A percentile compares a stretch with the other conserved stretches of the same genome.
Conservation (phyloP, 2,797 vertebrate genomes). For the Xerus rutilus region DNA sequence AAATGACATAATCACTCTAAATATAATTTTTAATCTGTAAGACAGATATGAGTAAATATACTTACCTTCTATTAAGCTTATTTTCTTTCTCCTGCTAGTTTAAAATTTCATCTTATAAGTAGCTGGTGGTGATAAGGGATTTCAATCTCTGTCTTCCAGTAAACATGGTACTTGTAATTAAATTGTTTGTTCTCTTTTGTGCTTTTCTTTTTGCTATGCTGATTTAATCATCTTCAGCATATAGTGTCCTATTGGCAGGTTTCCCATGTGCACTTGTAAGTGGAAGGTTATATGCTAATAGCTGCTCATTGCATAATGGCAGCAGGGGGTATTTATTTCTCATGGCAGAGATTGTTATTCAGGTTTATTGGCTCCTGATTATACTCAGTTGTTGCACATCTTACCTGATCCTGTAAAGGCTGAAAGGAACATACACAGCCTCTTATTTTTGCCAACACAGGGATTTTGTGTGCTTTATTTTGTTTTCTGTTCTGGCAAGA, state of each 20-base stretch:
- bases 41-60: constrained; percentile 33
- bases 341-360: constrained; percentile 46
- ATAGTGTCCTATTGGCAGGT: constrained; percentile 70
- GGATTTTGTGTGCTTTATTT: background rate
- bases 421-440: background rate
- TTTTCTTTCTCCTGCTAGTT: constrained; percentile 54
- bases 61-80: constrained; percentile 35
- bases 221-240: constrained; percentile 72
- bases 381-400: background rate
- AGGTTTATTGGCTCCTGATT: constrained; percentile 37
- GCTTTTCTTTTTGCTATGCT: constrained; percentile 58
- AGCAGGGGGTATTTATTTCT: constrained; percentile 59
- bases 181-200: constrained; percentile 67
- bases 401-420: background rate
- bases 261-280: constrained; percentile 67
- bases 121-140: constrained; percentile 63
- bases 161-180: constrained; percentile 68
- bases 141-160: constrained; percentile 74
- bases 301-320: constrained; percentile 52
- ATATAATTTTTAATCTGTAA: background rate
- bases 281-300: constrained; percentile 77
- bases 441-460: background rate
- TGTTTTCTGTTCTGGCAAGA: background rate
- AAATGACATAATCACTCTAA: background rate
- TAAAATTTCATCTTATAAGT: constrained; percentile 77